A percentile compares a stretch with the other conserved stretches of the same genome.
phyloP scores from a whole-genome alignment of 2,797 vertebrate species.

The Sebastolobus alascanus region DNA sequence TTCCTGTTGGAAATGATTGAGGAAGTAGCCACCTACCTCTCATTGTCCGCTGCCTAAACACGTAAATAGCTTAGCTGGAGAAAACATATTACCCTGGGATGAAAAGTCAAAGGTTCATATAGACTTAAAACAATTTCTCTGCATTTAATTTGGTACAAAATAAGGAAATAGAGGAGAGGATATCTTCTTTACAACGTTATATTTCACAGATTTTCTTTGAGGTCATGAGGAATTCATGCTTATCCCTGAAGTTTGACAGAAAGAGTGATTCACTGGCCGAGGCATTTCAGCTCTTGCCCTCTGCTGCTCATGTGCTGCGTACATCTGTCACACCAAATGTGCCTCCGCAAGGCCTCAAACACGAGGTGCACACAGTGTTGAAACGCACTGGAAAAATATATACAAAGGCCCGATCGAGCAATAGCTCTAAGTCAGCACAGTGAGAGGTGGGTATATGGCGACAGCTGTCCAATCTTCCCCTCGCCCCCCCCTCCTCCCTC shows the following conservation, averaged over 20 bases:
- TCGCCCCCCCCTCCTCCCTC: slow-evolving; percentile 46
- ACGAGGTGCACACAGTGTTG: slow-evolving; percentile 72
- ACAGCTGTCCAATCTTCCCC: slow-evolving; percentile 83
- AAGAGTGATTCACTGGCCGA: slow-evolving; percentile 57
- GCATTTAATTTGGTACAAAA: slow-evolving; percentile 24
- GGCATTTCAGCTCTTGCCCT: slow-evolving; percentile 63
- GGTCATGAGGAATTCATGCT: slow-evolving; percentile 39
- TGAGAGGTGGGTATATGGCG: slow-evolving; percentile 78
- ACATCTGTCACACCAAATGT: slow-evolving; percentile 82
- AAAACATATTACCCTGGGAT: slow-evolving; percentile 74
- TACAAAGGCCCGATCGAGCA: slow-evolving; percentile 79
- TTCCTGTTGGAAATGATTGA: slow-evolving; percentile 86
- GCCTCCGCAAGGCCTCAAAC: slow-evolving; percentile 68
- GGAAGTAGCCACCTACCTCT: slow-evolving; percentile 84
- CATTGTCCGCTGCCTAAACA: slow-evolving; percentile 81
- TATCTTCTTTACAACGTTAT: slow-evolving; percentile 1
- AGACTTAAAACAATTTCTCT: slow-evolving; percentile 25
- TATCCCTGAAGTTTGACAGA: slow-evolving; percentile 58
- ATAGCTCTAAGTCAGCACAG: slow-evolving; percentile 83
- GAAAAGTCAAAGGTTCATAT: slow-evolving; percentile 41
- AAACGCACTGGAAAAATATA: slow-evolving; percentile 81
- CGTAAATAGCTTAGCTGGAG: slow-evolving; percentile 76
- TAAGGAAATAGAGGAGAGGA: background rate
- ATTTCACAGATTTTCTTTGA: slow-evolving; percentile 20
- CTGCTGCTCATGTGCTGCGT: slow-evolving; percentile 67